Conservation (phyloP, 2,797 vertebrate genomes). For the Poecile montanus region DNA sequence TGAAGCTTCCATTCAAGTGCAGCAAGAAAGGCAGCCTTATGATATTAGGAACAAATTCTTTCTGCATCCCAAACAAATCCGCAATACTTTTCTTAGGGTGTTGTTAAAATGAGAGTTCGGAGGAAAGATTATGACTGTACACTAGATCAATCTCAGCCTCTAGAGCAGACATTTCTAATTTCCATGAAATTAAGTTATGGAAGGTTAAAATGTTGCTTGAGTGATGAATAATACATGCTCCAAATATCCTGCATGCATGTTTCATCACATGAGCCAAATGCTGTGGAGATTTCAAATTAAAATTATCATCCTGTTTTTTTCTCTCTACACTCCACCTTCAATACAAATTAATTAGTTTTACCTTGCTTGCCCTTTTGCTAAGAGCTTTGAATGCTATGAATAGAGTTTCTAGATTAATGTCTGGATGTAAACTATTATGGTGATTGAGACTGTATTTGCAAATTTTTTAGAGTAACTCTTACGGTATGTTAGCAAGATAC, state of each 20-base stretch:
- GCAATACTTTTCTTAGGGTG: neutral
- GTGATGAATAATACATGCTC: neutral
- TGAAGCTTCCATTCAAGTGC: neutral
- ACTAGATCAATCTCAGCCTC: neutral
- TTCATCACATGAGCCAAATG: neutral
- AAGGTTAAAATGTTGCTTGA: neutral
- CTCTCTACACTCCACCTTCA: neutral
- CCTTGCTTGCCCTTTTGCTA: neutral
- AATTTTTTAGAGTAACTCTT: neutral
- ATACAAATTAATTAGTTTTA: slow-evolving; percentile 3
- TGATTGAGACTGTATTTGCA: neutral
- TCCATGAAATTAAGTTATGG: neutral
- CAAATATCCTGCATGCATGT: neutral
- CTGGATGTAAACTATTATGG: neutral
- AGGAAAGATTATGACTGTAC: neutral
- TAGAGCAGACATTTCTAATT: neutral
- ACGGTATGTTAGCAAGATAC: neutral
- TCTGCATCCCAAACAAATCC: neutral
- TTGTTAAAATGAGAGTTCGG: neutral
- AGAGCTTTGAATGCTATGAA: neutral
- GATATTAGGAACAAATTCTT: neutral
- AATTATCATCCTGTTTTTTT: neutral
- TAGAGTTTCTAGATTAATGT: neutral
- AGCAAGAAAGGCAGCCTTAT: neutral
- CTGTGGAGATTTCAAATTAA: slow-evolving; percentile 8